Percentiles rank a stretch among this genome's conserved stretches.
Evolutionary conservation across 2,888 invertebrate genomes (phyloP).

Genomic region (Omphaloscelis lunosa): DNA sequence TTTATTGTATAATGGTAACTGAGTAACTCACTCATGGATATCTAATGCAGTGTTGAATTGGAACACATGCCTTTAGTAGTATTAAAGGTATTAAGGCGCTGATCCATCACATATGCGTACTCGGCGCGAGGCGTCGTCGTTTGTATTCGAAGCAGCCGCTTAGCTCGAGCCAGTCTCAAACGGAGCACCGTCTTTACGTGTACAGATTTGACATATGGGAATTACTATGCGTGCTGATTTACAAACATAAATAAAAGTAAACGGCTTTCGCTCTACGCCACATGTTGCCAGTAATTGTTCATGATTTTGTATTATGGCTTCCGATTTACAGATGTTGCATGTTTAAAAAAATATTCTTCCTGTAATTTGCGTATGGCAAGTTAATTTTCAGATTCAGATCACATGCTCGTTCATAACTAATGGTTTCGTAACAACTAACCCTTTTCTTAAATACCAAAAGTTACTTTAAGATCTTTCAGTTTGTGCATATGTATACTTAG

Average conservation of each 20-base stretch:
- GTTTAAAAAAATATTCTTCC: constrained; percentile 30
- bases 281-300: constrained; percentile 58
- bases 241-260: constrained; percentile 64
- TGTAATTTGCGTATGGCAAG: constrained; percentile 19
- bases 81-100: constrained; percentile 48
- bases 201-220: constrained; percentile 65
- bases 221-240: constrained; percentile 63
- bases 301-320: constrained; percentile 51
- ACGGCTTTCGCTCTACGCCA: constrained; percentile 59
- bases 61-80: constrained; percentile 51
- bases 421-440: neutral
- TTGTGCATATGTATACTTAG: neutral
- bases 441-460: neutral
- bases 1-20: constrained; percentile 44
- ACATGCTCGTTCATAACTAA: neutral
- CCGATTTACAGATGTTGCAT: constrained; percentile 37
- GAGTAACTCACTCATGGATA: constrained; percentile 53
- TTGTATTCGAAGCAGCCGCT: constrained; percentile 55
- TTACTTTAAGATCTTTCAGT: neutral
- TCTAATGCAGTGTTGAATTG: constrained; percentile 52
- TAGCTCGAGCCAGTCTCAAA: constrained; percentile 48
- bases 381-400: neutral
- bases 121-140: constrained; percentile 52
- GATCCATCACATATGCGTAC: constrained; percentile 52
- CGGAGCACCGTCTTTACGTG: constrained; percentile 54